These are phyloP conservation scores for Sciaenops ocellatus DNA, from an alignment of 2,797 vertebrate species.

Conservation along the genomic window DNA sequence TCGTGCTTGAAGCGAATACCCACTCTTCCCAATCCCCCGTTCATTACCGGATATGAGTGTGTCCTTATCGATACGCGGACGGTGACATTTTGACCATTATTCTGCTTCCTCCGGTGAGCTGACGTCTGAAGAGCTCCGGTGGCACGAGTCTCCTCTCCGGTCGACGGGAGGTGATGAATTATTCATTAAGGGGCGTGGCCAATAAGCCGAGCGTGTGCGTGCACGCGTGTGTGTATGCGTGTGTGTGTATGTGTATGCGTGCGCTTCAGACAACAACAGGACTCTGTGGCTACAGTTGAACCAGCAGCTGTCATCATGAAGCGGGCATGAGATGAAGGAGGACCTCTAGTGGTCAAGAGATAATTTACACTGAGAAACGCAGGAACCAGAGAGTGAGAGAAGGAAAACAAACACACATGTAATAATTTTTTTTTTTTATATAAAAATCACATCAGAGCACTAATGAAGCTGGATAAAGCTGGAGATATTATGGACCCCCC, in stretches of 20 bases:
- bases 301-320: conserved; percentile 27
- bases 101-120: conserved; percentile 49
- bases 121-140: conserved; percentile 57
- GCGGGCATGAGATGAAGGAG: background rate
- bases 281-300: background rate
- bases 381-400: background rate
- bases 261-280: conserved; percentile 37
- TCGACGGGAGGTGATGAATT: conserved; percentile 64
- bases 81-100: conserved; percentile 12
- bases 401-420: background rate
- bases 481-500: too few relatives aligned
- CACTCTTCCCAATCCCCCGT: conserved; percentile 22
- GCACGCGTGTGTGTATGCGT: background rate
- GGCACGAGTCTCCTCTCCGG: conserved; percentile 64
- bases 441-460: too few relatives aligned
- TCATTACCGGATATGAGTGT: conserved; percentile 33
- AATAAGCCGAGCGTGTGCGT: background rate
- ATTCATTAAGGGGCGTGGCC: conserved; percentile 72
- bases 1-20: conserved; percentile 34
- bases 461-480: too few relatives aligned
- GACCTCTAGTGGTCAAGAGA: conserved; percentile 61
- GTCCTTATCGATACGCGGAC: background rate
- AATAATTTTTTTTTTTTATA: too few relatives aligned
- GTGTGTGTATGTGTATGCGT: background rate
- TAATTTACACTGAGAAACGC: background rate